Evolutionary conservation across 1,140 invertebrate genomes (phyloP).

Genomic region (Drosophila pseudoobscura): DNA sequence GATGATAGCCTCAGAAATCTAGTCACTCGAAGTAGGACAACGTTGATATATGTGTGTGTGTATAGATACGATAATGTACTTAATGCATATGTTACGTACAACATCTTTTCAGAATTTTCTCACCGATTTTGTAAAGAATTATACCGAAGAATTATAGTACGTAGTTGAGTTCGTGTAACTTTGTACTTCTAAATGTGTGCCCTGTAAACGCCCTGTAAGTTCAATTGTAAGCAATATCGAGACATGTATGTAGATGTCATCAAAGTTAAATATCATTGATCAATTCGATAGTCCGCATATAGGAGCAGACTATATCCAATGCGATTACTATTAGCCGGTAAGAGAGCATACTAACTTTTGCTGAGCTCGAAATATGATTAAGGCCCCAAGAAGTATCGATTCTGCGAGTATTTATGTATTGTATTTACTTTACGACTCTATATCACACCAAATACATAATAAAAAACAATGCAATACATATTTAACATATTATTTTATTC

Average conservation of each 20-base stretch:
- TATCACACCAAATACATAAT: slow-evolving; percentile 25
- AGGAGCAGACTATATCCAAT: slow-evolving; percentile 35
- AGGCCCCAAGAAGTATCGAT: slow-evolving; percentile 11
- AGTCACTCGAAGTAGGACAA: slow-evolving; percentile 29
- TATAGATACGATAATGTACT: slow-evolving; percentile 1
- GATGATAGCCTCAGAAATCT: slow-evolving; percentile 28
- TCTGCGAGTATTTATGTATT: slow-evolving; percentile 22
- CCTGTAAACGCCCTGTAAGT: neutral
- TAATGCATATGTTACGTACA: slow-evolving; percentile 51
- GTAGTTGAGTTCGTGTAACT: slow-evolving; percentile 14
- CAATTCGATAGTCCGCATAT: slow-evolving; percentile 41
- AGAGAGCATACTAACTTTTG: slow-evolving; percentile 41
- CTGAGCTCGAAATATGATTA: slow-evolving; percentile 34
- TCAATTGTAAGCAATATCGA: slow-evolving; percentile 9
- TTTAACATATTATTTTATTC: neutral
- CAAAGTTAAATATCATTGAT: slow-evolving; percentile 12
- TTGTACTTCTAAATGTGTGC: slow-evolving; percentile 40
- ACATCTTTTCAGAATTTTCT: slow-evolving; percentile 63
- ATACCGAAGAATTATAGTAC: slow-evolving; percentile 2
- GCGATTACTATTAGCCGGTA: slow-evolving; percentile 42
- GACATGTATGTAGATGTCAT: no score
- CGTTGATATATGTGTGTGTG: slow-evolving; percentile 7
- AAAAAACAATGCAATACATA: slow-evolving; percentile 8
- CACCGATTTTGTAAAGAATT: slow-evolving; percentile 70
- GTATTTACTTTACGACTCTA: slow-evolving; percentile 8